Base-by-base conservation (phyloP, 2,888 invertebrate species). In the Keiferia lycopersicella region DNA sequence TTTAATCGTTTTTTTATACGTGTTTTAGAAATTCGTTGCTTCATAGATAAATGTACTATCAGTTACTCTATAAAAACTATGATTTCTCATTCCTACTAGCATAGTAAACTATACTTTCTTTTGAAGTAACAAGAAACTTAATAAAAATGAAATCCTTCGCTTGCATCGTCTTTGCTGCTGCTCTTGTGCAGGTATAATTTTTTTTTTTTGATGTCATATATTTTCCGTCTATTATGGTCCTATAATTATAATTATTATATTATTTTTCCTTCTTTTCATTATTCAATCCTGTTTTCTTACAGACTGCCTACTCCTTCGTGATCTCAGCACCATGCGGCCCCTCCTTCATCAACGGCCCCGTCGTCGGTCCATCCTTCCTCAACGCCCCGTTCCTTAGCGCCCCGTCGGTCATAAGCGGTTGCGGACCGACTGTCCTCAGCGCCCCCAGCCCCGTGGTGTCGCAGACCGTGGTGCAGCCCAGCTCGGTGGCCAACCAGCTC, bases 61-160 rank as follows among this genome's bases (percentile, higher is more conserved):
- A 30, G 8, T 34, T 8, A 34, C 26, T n/a, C 26, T 56, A 56
- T 56, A 56, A 34, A 56, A 56, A 56, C 30, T n/a, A 2, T 22
- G 3, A 11, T 53, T 12, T 56, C 14, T 30, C 2, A 30, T 26
- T n/a, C n/a, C 14, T n/a, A 56, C 11, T 8, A 20, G 18, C 18
- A 26, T n/a, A 56, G 4, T 56, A 22, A 14, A 30, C 0, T 30
- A 34, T 34, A 56, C 11, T 56, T 30, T 22, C 12, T 56, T 14
- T 56, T n/a, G 30, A 22, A 26, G 22, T n/a, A 8, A 56, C n/a
- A 26, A 56, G 26, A 53, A 26, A 30, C 6, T n/a, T 14, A n/a
- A 26, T 0, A 45, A 80, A 73, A 71, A 84, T 85, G 84, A 84
- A 83, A 69, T 71, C 68, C 18, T 71, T 79, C 56, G 65, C 76